Percentiles rank a stretch among this genome's conserved stretches.
These are phyloP conservation scores for Corbicula japonica DNA, from an alignment of 2,888 invertebrate genomes.

Conservation along the genomic window DNA sequence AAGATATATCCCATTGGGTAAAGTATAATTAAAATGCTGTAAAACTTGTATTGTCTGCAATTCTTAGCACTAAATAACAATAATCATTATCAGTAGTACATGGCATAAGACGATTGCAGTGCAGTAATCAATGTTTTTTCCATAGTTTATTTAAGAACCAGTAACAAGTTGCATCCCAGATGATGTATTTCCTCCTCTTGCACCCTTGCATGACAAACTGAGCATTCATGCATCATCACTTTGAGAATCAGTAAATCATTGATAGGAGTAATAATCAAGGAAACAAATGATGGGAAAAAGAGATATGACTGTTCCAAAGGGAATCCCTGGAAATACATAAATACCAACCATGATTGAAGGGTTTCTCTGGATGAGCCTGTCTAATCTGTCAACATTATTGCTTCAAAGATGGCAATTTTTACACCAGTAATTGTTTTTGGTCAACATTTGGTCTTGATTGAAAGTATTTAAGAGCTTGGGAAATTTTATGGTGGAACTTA, in stretches of 20 bases:
- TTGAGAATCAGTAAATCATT: background rate
- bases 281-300: slow-evolving; percentile 8
- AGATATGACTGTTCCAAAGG: background rate
- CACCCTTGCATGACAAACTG: background rate
- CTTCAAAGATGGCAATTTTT: background rate
- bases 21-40: no score
- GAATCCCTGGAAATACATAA: slow-evolving; percentile 20
- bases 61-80: no score
- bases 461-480: no score
- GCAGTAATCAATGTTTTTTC: no score
- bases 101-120: no score
- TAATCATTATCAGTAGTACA: no score
- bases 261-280: no score
- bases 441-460: no score
- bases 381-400: background rate
- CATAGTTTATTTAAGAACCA: no score
- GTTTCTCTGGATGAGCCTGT: background rate
- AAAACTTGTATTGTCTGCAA: no score
- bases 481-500: no score
- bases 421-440: background rate
- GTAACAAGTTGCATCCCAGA: background rate
- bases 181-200: background rate
- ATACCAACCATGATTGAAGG: slow-evolving; percentile 21
- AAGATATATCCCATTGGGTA: no score
- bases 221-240: background rate